A percentile compares a stretch with the other conserved stretches of the same genome.
These are phyloP conservation scores for Plemyria rubiginata DNA, from an alignment of 2,888 invertebrate genomes.

Conservation along the genomic window DNA sequence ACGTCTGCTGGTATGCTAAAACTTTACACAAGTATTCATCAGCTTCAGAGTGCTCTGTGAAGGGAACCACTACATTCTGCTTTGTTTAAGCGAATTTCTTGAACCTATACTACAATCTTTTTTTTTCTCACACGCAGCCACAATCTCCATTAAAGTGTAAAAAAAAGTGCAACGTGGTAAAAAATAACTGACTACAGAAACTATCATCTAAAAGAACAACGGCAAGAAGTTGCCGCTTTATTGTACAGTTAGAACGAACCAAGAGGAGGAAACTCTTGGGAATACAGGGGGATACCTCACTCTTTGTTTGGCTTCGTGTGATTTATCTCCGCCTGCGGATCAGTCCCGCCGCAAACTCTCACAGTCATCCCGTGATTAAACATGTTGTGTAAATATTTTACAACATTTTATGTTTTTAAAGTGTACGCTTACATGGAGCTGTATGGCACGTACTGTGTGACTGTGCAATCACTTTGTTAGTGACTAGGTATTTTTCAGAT, in stretches of 20 bases:
- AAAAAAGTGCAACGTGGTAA: no score
- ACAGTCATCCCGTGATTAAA: conserved; percentile 66
- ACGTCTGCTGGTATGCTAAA: no score
- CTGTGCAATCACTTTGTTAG: conserved; percentile 7
- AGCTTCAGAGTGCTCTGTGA: no score
- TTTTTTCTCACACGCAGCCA: no score
- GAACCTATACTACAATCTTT: no score
- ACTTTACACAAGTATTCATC: no score
- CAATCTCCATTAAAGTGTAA: no score
- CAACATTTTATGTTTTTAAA: conserved; percentile 35
- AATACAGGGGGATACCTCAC: conserved; percentile 44
- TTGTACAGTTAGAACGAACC: conserved; percentile 15
- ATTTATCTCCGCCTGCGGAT: conserved; percentile 73
- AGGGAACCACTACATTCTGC: no score
- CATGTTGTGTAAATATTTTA: conserved; percentile 53
- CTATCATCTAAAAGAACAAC: background rate
- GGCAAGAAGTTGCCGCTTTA: conserved; percentile 12
- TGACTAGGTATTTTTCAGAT: background rate
- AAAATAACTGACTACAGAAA: background rate
- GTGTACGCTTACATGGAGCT: conserved; percentile 21
- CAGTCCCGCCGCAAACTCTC: conserved; percentile 57
- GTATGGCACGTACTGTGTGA: conserved; percentile 15
- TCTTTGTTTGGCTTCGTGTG: conserved; percentile 76
- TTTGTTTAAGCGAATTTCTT: no score
- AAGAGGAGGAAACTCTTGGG: conserved; percentile 26